Conservation (phyloP, 2,797 vertebrate genomes). For the Sylvia borin region DNA sequence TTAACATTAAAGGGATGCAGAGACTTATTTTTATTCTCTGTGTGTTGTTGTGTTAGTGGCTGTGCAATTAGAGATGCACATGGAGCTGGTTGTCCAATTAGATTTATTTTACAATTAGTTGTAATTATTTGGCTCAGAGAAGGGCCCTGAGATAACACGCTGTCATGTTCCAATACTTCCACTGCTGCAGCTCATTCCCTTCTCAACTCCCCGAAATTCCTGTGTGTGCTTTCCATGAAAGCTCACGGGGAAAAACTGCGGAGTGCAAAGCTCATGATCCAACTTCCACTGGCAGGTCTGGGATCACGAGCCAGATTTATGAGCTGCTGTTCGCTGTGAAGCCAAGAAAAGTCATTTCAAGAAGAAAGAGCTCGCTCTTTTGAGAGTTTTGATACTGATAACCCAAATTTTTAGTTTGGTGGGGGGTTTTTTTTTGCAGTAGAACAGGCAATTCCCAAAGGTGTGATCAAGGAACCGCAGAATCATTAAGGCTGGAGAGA, state of each 20-base stretch:
- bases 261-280: neutral
- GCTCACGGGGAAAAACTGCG: neutral
- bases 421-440: neutral
- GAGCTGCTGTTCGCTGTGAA: neutral
- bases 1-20: neutral
- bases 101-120: slow-evolving; percentile 7
- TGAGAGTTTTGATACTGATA: neutral
- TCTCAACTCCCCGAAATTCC: neutral
- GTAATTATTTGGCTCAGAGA: neutral
- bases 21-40: neutral
- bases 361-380: neutral
- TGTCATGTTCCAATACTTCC: neutral
- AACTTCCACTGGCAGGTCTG: neutral
- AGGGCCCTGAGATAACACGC: neutral
- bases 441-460: neutral
- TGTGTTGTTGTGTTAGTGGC: neutral
- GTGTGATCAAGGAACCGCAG: neutral
- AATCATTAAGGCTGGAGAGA: neutral
- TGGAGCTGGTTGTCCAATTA: neutral
- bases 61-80: neutral
- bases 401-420: neutral
- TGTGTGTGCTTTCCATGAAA: neutral
- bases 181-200: neutral
- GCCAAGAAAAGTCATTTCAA: neutral
- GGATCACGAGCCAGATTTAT: neutral